These are phyloP conservation scores for Danio tinwini DNA, from an alignment of 2,797 vertebrate species.

Conservation along the genomic window DNA sequence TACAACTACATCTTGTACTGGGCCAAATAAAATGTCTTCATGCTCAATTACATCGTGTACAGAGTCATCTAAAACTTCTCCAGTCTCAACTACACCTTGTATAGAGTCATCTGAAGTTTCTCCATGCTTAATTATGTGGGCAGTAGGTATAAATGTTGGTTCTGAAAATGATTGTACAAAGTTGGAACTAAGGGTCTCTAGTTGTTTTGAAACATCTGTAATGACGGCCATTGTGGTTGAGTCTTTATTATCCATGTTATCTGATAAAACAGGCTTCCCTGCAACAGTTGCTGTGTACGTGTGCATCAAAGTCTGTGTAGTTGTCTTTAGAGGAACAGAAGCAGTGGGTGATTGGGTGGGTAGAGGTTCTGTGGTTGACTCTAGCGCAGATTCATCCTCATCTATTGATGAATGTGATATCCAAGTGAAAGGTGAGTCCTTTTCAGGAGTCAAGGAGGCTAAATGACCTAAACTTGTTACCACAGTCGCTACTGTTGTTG, in stretches of 20 bases:
- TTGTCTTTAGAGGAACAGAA: constrained; percentile 38
- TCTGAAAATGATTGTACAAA: constrained; percentile 38
- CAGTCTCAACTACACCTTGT: too few relatives aligned
- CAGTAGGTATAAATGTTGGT: constrained; percentile 42
- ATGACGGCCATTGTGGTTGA: constrained; percentile 19
- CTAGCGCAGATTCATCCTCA: constrained; percentile 59
- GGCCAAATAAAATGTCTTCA: neutral
- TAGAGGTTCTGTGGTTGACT: constrained; percentile 30
- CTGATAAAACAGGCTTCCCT: constrained; percentile 9
- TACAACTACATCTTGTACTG: neutral
- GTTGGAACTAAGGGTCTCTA: constrained; percentile 10
- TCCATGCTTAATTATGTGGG: constrained; percentile 11
- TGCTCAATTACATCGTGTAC: neutral
- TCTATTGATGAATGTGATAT: constrained; percentile 69
- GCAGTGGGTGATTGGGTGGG: neutral
- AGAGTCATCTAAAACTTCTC: too few relatives aligned
- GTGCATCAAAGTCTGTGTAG: constrained; percentile 3
- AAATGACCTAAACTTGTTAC: constrained; percentile 41
- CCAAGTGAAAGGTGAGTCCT: constrained; percentile 77
- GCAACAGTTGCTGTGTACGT: neutral
- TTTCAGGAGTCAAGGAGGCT: constrained; percentile 68
- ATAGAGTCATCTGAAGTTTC: neutral
- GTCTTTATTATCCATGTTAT: constrained; percentile 35
- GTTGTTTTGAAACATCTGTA: constrained; percentile 28
- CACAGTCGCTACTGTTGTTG: neutral